Base-by-base conservation (phyloP, 2,113 vertebrate genomes). In the Ariopsis seemanni region DNA sequence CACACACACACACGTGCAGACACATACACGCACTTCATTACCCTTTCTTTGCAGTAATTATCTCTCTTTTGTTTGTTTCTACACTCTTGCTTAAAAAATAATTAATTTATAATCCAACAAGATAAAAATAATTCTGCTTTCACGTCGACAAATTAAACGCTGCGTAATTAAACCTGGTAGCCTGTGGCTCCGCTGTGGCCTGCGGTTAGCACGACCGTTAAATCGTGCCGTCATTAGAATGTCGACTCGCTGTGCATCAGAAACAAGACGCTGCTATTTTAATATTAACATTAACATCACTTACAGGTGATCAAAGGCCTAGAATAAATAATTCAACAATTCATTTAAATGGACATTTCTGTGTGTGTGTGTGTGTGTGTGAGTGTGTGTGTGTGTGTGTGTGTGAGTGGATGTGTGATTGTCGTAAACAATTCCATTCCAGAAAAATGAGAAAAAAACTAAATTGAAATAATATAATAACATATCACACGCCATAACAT, bases 141-240 rank as follows among this genome's bases (percentile, higher is more conserved):
- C 62, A 50, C 30, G 5, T 58, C 17, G 50, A 52, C 85, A 72
- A 80, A 65, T 82, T 82, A 87, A 82, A 62, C 53, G 1, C 27
- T 71, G 77, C 50, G 78, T 86, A 86, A 87, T 87, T 87, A 72
- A 60, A 60, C 10, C 25, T 11, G 52, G 75, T 67, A 65, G 75
- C 85, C 77, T 69, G 75, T 80, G 77, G 52, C 62, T 27, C 85
- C 11, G 2, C 25, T n/a, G 42, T 55, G 10, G n/a, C 85, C 77
- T 85, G 27, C 55, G 22, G 60, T 62, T 79, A 63, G 82, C 82
- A 48, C 18, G 20, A 25, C 34, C 34, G 42, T 14, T 83, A 83
- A 65, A 52, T n/a, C 14, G 9, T 48, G 62, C 62, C 2, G 75
- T n/a, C 1, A 20, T 25, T 75, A 77, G 48, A 52, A 25, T 14